Base-by-base conservation (phyloP, 1,140 invertebrate species). In the Copidosoma floridanum region DNA sequence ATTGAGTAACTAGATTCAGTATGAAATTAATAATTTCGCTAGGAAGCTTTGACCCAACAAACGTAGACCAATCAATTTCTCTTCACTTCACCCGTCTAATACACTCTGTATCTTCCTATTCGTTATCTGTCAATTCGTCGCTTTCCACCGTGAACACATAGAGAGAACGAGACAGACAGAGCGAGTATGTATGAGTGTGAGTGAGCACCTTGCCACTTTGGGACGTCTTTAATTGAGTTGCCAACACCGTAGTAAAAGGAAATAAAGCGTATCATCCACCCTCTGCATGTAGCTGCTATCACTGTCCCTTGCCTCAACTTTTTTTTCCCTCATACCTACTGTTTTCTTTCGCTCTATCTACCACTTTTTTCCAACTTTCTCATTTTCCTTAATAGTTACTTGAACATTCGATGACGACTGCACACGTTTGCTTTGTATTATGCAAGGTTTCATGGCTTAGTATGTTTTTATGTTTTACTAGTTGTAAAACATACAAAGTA, bases 221-320 rank as follows among this genome's bases (percentile, higher is more conserved):
- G 75, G 76, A 77, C 72, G 68, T 78, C 78, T 80, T 79, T 80
- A 80, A 80, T 79, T 80, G 75, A 72, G 74, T 79, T 78, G 71
- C 67, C 74, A 67, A 47, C 38, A 56, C 37, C 32, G n/a, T 20
- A n/a, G 32, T n/a, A 43, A 52, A 40, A 35, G 16, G 44, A 56
- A 62, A 62, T 50, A 51, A 35, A 57, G 51, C 38, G 38, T 62
- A 24, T 56, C 46, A 57, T 21, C 29, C 38, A 16, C 24, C 23
- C 10, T 29, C 11, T 18, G 2, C 20, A 3, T 52, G 11, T 53
- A 47, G 14, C 37, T 3, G n/a, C 29, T 52, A 44, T 44, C 23
- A 44, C 27, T 59, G 16, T 27, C 32, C 5, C 40, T 47, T 16
- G n/a, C 21, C 21, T 27, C 32, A 7, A 20, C 50, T 53, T 41